Evolutionary conservation across 2,113 vertebrate species (phyloP).

Genomic region (Anoplopoma fimbria): DNA sequence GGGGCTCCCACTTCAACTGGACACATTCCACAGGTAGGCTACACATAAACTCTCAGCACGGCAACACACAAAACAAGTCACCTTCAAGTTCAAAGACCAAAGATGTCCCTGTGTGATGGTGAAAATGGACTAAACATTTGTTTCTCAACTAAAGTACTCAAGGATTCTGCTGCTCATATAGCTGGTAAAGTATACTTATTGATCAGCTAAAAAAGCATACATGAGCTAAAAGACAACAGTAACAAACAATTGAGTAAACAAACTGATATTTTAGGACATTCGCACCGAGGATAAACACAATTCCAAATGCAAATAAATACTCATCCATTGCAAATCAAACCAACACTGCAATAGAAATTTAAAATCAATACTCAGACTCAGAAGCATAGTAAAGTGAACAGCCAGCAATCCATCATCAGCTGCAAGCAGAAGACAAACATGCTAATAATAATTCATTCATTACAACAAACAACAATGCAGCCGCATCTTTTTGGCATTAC

Average conservation of each 20-base stretch:
- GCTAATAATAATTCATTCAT: not conserved
- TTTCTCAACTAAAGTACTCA: not conserved
- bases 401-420: not conserved
- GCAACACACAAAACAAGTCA: not conserved
- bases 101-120: not conserved
- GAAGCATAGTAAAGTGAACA: not conserved
- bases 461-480: not conserved
- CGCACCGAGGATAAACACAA: not conserved
- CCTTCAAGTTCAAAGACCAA: not conserved
- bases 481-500: not conserved
- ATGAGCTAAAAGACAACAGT: not conserved
- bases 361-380: not conserved
- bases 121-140: conserved; percentile 30
- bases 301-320: not conserved
- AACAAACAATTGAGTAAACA: not conserved
- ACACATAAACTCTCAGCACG: conserved; percentile 36
- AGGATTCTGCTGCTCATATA: not conserved
- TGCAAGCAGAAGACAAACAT: not conserved
- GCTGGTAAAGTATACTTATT: not conserved
- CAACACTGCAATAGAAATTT: not conserved
- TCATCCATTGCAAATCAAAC: not conserved
- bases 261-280: not conserved
- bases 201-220: not conserved
- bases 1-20: conserved; percentile 84
- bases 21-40: conserved; percentile 85